Base-by-base conservation (phyloP, 2,888 invertebrate species). In the Exocentrus adspersus region DNA sequence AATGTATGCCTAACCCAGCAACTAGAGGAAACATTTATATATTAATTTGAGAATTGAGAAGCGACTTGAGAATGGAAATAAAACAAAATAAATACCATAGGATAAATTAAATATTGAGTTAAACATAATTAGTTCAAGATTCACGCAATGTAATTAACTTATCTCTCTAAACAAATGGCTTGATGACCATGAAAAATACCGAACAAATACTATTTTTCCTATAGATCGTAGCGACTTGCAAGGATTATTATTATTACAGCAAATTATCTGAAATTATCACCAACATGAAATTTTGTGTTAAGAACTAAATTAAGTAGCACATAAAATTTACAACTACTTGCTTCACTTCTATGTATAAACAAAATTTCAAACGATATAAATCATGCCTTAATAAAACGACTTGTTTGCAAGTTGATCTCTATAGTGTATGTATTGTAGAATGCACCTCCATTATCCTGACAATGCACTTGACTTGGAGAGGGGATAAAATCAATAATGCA, bases 401-500 rank as follows among this genome's bases (percentile, higher is more conserved):
- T 30, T 24, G 51, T 57, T 62, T 45, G 16, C 30, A 52, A 21
- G 51, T 19, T 32, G 12, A 17, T 24, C 50, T 28, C 51, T 30
- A 21, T 41, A 58, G 62, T 37, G 12, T 30, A 45, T 12, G 20
- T 12, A 42, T 28, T 14, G 43, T 17, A 28, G 6, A 42, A 28
- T 5, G 46, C 12, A 28, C 57, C 32, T 30, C 46, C 32, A 46
- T 45, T 32, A 21, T 46, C 12, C 19, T 10, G 32, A 9, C 20
- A 32, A 20, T 57, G 30, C 57, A 46, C 32, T 57, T 46, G 57
- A 57, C 43, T 56, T 41, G 48, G 19, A 53, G 48, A 48, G 52
- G 41, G 57, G 46, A 58, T 60, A 64, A 54, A 64, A 60, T 60
- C 59, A 48, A 60, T 54, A 60, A 54, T 30, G 64, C 56, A 30